phyloP scores from a whole-genome alignment of 2,888 invertebrate species.

The Hemicrepidius hirtus region DNA sequence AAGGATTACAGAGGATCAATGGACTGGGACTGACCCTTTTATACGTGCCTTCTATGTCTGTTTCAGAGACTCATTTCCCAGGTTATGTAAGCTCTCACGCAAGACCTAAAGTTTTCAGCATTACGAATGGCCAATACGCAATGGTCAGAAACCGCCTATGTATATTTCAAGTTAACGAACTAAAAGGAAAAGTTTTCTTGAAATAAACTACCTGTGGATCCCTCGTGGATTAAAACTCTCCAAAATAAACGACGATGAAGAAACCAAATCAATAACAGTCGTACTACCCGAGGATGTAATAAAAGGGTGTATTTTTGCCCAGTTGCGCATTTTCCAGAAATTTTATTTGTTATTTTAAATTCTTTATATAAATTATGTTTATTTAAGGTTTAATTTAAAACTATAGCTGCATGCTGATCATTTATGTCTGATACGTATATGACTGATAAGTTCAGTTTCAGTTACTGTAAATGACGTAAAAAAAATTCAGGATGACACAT shows the following conservation, averaged over 20 bases:
- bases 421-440: too few species aligned
- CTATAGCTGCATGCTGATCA: too few species aligned
- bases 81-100: background rate
- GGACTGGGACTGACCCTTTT: conserved; percentile 12
- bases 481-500: too few species aligned
- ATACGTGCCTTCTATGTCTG: background rate
- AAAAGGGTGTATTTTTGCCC: background rate
- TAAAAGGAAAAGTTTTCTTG: conserved; percentile 1
- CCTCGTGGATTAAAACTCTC: background rate
- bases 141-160: background rate
- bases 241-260: conserved; percentile 1
- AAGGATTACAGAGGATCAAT: background rate
- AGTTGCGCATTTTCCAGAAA: too few species aligned
- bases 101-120: background rate
- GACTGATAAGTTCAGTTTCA: too few species aligned
- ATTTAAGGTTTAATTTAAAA: too few species aligned
- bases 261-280: conserved; percentile 10
- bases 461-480: too few species aligned
- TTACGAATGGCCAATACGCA: background rate
- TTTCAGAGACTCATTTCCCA: background rate
- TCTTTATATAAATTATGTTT: too few species aligned
- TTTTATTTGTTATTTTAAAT: too few species aligned
- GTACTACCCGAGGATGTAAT: background rate
- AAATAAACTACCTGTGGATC: conserved; percentile 13
- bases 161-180: conserved; percentile 23